phyloP scores from a whole-genome alignment of 2,797 vertebrate genomes.

The Paratrypauchen microcephalus region DNA sequence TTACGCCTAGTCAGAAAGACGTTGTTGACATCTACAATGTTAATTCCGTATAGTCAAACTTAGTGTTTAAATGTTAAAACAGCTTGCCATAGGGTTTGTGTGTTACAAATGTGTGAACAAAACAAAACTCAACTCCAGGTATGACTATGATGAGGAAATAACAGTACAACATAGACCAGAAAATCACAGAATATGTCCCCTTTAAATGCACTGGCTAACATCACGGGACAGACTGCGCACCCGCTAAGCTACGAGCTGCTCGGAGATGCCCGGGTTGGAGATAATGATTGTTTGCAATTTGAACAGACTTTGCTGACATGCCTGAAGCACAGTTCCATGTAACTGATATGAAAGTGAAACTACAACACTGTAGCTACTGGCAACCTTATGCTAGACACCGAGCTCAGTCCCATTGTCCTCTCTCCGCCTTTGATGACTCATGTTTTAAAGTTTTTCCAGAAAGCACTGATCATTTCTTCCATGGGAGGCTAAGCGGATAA shows the following conservation, averaged over 20 bases:
- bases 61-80: no score
- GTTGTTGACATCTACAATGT: no score
- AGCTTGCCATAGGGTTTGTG: no score
- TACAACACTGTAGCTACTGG: constrained; percentile 21
- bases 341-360: constrained; percentile 30
- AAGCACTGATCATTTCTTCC: constrained; percentile 22
- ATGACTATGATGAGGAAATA: no score
- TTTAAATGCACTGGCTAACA: constrained; percentile 44
- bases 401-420: constrained; percentile 28
- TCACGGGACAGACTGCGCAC: constrained; percentile 53
- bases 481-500: constrained; percentile 25
- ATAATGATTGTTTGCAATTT: constrained; percentile 67
- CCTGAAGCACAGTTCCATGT: constrained; percentile 51
- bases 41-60: no score
- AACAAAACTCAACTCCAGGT: no score
- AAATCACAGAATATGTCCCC: no score
- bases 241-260: constrained; percentile 68
- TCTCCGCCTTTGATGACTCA: constrained; percentile 36
- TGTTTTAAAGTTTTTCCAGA: constrained; percentile 18
- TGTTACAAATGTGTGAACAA: no score
- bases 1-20: no score
- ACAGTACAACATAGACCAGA: no score
- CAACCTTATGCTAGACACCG: constrained; percentile 28
- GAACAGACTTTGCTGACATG: constrained; percentile 65
- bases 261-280: constrained; percentile 49